Base-by-base conservation (phyloP, 2,888 invertebrate species). In the Spodoptera picta region DNA sequence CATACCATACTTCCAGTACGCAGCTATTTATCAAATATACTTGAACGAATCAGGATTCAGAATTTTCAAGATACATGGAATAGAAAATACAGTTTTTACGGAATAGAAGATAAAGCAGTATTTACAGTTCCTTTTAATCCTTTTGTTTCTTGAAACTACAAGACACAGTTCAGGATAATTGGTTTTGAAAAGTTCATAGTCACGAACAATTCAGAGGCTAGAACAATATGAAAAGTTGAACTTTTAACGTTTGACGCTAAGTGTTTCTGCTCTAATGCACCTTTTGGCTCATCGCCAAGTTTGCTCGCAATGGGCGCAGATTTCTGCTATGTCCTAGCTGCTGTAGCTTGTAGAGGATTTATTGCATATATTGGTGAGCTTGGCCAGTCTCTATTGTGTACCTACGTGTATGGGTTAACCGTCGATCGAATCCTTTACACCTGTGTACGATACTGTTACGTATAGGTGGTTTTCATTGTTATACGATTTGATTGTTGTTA, bases 231-330 rank as follows among this genome's bases (percentile, higher is more conserved):
- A 82, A 84, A 82, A 73, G 67, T 82, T 77, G 73, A 73, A 80
- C 80, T 84, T 81, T 82, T 77, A 83, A 75, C 83, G 73, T 81
- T 85, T 82, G 83, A 83, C 75, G 80, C 73, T 87, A 86, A 90
- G 88, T 86, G 86, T 86, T 87, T 87, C 82, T 79, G 83, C 85
- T 79, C 81, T 75, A 80, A 78, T 82, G 82, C 84, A 83, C 79
- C 65, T 68, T 61, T 73, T 88, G 90, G 90, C 87, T 62, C 62
- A 65, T 62, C 49, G 87, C 90, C 90, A 88, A 85, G 77, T 74
- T 62, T 74, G 64, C 68, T 83, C 77, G 86, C 69, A 80, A 85
- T 85, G 76, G 74, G 64, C 75, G 64, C 81, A 77, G 79, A 85
- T 77, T 82, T 75, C 75, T 77, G 75, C 77, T 77, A 76, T 72